Percentiles rank a stretch among this genome's conserved stretches.
Evolutionary conservation across 2,888 invertebrate genomes (phyloP).

Genomic region (Parnassius apollo): DNA sequence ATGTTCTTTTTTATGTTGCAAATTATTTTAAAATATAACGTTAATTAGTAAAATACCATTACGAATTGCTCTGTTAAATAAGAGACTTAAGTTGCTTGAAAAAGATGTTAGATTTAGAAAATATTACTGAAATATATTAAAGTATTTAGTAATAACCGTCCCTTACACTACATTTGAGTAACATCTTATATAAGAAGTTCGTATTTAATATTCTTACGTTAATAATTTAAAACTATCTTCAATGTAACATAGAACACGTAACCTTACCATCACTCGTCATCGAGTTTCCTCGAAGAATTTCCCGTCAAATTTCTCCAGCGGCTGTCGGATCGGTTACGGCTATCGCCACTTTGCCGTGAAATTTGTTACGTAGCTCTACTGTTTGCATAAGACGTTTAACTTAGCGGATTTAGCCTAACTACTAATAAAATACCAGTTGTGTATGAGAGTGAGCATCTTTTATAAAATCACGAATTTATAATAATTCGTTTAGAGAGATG

Average conservation of each 20-base stretch:
- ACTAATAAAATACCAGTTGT: constrained; percentile 8
- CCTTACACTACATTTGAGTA: too few relatives aligned
- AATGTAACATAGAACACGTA: constrained; percentile 4
- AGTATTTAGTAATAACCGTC: too few relatives aligned
- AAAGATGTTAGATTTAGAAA: too few relatives aligned
- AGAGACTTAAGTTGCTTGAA: too few relatives aligned
- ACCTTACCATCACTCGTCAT: not conserved
- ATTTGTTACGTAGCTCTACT: constrained; percentile 18
- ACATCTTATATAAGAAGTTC: too few relatives aligned
- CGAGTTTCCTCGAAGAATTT: constrained; percentile 11
- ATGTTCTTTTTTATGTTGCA: too few relatives aligned
- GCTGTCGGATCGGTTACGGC: constrained; percentile 10
- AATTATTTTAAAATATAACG: too few relatives aligned
- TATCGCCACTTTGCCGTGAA: constrained; percentile 15
- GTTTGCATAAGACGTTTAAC: constrained; percentile 9
- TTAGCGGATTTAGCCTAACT: not conserved
- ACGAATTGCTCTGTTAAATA: too few relatives aligned
- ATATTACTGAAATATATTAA: too few relatives aligned
- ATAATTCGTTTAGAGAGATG: too few relatives aligned
- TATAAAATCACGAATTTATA: not conserved
- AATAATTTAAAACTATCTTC: not conserved
- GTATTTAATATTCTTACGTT: too few relatives aligned
- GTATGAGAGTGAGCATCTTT: constrained; percentile 1
- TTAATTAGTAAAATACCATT: too few relatives aligned
- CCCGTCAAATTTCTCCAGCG: constrained; percentile 19